These are phyloP conservation scores for Callopanchax toddi DNA, from an alignment of 2,113 vertebrate genomes.

Conservation along the genomic window DNA sequence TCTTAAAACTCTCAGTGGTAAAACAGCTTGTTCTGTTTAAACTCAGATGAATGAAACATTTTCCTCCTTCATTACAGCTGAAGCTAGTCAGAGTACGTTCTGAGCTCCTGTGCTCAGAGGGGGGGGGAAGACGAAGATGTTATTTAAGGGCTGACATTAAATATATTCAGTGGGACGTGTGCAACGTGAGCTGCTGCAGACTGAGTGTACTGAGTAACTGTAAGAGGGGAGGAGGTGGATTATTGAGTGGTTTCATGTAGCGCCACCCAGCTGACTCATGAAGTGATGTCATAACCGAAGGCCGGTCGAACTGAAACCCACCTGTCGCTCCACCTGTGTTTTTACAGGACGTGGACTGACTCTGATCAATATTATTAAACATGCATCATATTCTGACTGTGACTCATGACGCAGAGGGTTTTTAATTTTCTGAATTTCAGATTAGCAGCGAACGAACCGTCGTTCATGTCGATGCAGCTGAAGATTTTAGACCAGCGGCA, in stretches of 20 bases:
- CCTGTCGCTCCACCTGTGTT: too few relatives aligned
- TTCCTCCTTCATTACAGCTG: background rate
- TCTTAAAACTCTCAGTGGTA: slow-evolving; percentile 5
- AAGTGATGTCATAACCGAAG: slow-evolving; percentile 69
- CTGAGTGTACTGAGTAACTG: slow-evolving; percentile 31
- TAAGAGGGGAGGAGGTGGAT: slow-evolving; percentile 4
- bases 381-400: too few relatives aligned
- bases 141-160: slow-evolving; percentile 2
- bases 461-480: slow-evolving; percentile 92
- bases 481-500: slow-evolving; percentile 97
- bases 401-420: background rate
- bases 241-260: slow-evolving; percentile 56
- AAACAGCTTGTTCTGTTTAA: background rate
- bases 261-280: slow-evolving; percentile 70
- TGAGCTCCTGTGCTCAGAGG: background rate
- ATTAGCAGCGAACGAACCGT: slow-evolving; percentile 94
- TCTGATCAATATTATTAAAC: background rate
- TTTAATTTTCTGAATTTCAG: slow-evolving; percentile 74
- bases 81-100: background rate
- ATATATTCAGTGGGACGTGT: slow-evolving; percentile 9
- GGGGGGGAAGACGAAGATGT: background rate
- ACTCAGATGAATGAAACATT: too few relatives aligned
- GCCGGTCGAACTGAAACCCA: background rate
- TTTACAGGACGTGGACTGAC: too few relatives aligned
- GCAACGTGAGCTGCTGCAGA: slow-evolving; percentile 35